Base-by-base conservation (phyloP, 2,113 vertebrate species). In the Acinonyx jubatus region DNA sequence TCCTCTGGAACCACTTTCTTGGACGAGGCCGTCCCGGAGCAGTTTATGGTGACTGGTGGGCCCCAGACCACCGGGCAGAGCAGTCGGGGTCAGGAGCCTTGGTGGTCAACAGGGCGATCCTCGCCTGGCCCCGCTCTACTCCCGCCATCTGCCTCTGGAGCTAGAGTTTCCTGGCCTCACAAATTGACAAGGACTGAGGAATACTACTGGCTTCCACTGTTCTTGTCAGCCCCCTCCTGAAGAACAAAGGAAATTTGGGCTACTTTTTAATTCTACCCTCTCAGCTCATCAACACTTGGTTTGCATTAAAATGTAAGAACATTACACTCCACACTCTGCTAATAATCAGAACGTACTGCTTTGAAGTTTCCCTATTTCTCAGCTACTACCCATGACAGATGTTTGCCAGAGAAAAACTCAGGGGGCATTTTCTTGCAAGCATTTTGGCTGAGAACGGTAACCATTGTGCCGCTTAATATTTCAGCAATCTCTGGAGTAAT, bases 301-400 rank as follows among this genome's bases (percentile, higher is more conserved):
- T 98, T 98, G 98, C 98, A 98, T 99, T 98, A 98, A 99, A 99
- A 99, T 98, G 98, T 98, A 98, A 98, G 98, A 99, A 98, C 98
- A 98, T 98, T 99, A 97, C 98, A 98, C 98, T 98, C 98, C 96
- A 95, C 98, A 98, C 97, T 94, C 98, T 98, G 98, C 97, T 99
- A 98, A 99, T 99, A 99, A 98, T 98, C 98, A 98, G 98, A 98
- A 98, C 98, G 96, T 96, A 97, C 96, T 78, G 98, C 98, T 99
- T 99, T 99, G 98, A 99, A 99, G 98, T 99, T 98, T 98, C 91
- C 97, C 92, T 97, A n/a, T 99, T 99, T 99, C 97, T 95, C 98
- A 98, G 98, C 97, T 98, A 97, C 98, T 98, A 98, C 92, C 91
- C 98, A 99, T 98, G 99, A 98, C 99, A 99, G 99, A 99, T 99